Evolutionary conservation across 2,797 vertebrate species (phyloP), one percentile per base, ranked within the genome.

Genomic region (Sebastes trivittatus): DNA sequence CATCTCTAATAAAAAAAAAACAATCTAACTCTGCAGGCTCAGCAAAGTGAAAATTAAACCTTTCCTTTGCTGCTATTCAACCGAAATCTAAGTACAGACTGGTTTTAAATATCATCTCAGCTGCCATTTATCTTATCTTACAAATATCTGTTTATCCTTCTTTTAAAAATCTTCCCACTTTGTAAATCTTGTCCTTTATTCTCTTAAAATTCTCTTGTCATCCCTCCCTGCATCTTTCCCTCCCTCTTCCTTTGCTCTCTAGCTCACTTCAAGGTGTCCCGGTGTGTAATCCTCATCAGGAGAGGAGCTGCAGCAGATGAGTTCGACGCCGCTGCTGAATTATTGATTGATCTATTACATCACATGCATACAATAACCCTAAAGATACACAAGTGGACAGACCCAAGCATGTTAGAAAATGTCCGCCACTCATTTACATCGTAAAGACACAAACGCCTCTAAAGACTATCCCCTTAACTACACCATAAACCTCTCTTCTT

Each of bases 281-380:
- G 70, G 72, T 76, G 81, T 79, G 86, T 88, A 89, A 92, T 90
- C 90, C 77, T 81, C 80, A 55, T 74, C 83, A 78, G 83, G 72
- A 85, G 77, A 77, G 75, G 73, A 92, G 78, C 83, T 87, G 80
- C 82, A 20, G 88, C 73, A 83, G 82, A 85, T 75, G 82, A 83
- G 82, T 76, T 82, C 63, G 74, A 87, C 82, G 60, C 87, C 78
- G 74, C 86, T 83, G 77, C 88, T 95, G 87, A 94, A 94, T 94
- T 93, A 94, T 95, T 93, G 83, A 94, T 93, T 46, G 56, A 76
- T 78, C 84, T 74, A 81, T 94, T 93, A 85, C 93, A 90, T 92
- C 88, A 92, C 67, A 62, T 78, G 84, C 86, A 89, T 78, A 76
- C 71, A 85, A 72, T 65, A 81, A 79, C 73, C 58, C 56, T 61